Conservation (phyloP, 1,140 invertebrate genomes). For the Hetaerina americana region DNA sequence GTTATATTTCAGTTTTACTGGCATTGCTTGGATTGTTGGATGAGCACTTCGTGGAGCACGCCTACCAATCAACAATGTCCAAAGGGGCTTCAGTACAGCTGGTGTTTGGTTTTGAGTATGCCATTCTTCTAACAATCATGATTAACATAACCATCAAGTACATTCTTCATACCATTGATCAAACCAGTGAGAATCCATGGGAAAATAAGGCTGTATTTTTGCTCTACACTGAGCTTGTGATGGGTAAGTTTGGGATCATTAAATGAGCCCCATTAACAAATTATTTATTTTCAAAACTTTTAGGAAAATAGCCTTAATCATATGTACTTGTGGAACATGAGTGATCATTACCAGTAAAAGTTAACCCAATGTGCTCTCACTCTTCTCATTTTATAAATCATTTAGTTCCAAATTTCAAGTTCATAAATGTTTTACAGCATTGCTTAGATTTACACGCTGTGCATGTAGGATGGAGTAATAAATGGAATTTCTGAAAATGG, state of each 20-base stretch:
- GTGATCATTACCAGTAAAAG: no score
- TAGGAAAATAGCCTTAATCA: no score
- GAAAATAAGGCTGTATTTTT: slow-evolving; percentile 98
- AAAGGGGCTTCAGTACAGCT: slow-evolving; percentile 95
- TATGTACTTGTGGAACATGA: no score
- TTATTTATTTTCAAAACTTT: background rate
- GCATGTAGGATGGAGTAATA: no score
- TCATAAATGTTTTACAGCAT: no score
- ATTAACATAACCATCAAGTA: slow-evolving; percentile 94
- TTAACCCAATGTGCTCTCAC: no score
- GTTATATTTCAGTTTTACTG: slow-evolving; percentile 45
- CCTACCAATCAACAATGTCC: slow-evolving; percentile 85
- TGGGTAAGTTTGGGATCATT: slow-evolving; percentile 71
- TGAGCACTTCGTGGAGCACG: slow-evolving; percentile 81
- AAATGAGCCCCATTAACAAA: background rate
- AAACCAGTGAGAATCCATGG: slow-evolving; percentile 94
- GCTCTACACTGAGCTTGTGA: slow-evolving; percentile 90
- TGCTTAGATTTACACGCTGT: no score
- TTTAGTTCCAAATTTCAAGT: no score
- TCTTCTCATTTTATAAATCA: no score
- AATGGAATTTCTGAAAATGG: no score
- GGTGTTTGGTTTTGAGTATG: slow-evolving; percentile 99
- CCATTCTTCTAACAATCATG: slow-evolving; percentile 88
- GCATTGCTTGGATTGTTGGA: slow-evolving; percentile 70
- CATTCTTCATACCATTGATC: slow-evolving; percentile 82